These are phyloP conservation scores for Axinella damicornis DNA, from an alignment of 37 sponge, comb jelly and placozoan genomes.

Conservation along the genomic window DNA sequence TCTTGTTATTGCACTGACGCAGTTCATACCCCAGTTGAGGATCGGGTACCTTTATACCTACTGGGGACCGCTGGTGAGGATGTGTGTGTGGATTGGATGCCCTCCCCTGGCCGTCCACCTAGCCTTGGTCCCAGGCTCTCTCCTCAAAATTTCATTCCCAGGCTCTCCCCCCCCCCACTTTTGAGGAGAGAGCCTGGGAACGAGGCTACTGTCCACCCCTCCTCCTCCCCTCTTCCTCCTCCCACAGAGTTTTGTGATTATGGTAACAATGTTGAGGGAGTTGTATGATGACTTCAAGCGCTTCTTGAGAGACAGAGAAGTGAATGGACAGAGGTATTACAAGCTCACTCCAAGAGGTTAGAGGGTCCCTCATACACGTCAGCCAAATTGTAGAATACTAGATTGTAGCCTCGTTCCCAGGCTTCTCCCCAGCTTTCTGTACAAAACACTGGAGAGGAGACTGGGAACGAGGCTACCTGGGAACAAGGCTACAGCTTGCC, in stretches of 20 bases:
- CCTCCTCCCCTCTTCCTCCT: too few relatives aligned
- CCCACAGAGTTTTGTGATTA: slow-evolving; percentile 81
- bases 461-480: too few relatives aligned
- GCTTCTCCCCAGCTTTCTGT: too few relatives aligned
- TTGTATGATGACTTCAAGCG: slow-evolving; percentile 92
- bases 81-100: too few relatives aligned
- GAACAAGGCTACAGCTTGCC: too few relatives aligned
- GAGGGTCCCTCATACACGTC: neutral
- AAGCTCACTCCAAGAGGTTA: slow-evolving; percentile 80
- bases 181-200: too few relatives aligned
- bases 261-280: slow-evolving; percentile 88
- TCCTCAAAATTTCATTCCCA: neutral
- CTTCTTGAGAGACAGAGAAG: slow-evolving; percentile 78
- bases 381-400: neutral
- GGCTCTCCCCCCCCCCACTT: neutral
- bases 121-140: too few relatives aligned
- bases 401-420: too few relatives aligned
- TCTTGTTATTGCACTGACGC: slow-evolving; percentile 87
- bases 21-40: slow-evolving; percentile 84
- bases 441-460: too few relatives aligned
- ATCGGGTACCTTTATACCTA: slow-evolving; percentile 94
- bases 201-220: too few relatives aligned
- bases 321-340: slow-evolving; percentile 80
- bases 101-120: too few relatives aligned
- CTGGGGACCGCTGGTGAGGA: slow-evolving; percentile 91